Conservation (phyloP, 2,888 invertebrate genomes). For the Ischnura elegans region DNA sequence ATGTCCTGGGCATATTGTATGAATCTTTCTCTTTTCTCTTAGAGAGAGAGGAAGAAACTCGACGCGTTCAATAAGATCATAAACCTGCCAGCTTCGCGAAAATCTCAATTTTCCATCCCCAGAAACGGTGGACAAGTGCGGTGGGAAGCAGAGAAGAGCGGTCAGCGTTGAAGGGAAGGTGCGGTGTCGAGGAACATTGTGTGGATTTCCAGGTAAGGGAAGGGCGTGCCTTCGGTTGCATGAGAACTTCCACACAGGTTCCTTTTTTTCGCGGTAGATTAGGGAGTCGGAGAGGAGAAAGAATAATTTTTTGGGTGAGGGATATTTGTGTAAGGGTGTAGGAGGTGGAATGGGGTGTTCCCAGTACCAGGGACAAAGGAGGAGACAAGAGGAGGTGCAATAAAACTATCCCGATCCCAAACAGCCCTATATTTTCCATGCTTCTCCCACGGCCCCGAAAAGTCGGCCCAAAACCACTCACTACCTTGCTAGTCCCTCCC, state of each 20-base stretch:
- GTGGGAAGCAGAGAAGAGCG: neutral
- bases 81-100: slow-evolving; percentile 49
- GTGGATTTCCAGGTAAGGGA: slow-evolving; percentile 11
- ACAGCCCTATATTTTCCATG: neutral
- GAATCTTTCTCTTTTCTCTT: no score
- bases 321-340: no score
- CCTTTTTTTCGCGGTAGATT: neutral
- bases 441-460: neutral
- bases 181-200: slow-evolving; percentile 3
- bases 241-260: neutral
- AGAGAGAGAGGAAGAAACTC: neutral
- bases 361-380: no score
- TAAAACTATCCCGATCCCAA: slow-evolving; percentile 37
- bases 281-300: neutral
- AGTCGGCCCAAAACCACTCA: neutral
- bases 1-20: no score
- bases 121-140: slow-evolving; percentile 3
- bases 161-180: no score
- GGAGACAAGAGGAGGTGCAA: slow-evolving; percentile 16
- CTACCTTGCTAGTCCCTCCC: neutral
- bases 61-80: slow-evolving; percentile 10
- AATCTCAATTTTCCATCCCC: slow-evolving; percentile 58
- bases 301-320: no score
- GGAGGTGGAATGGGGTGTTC: neutral
- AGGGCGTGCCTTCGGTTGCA: slow-evolving; percentile 28